These are phyloP conservation scores for Dorcus parallelipipedus DNA, from an alignment of 2,888 invertebrate species.

Conservation along the genomic window DNA sequence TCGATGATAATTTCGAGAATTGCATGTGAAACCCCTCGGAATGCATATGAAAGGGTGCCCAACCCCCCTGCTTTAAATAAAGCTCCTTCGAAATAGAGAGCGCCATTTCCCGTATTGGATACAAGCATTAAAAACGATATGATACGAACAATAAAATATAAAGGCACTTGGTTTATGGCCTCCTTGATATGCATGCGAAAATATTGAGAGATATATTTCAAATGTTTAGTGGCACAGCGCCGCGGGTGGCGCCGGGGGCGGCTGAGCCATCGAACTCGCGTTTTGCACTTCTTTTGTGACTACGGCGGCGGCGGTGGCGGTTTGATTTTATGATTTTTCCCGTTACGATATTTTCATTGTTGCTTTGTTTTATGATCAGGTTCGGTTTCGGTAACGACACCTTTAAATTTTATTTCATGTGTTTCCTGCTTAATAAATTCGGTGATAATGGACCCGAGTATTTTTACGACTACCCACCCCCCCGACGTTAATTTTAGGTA, in stretches of 20 bases:
- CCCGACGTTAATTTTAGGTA: too few species aligned
- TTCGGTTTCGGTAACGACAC: not conserved
- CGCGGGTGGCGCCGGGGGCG: conserved; percentile 23
- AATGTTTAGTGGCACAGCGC: conserved; percentile 35
- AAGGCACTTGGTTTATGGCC: conserved; percentile 45
- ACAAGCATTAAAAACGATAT: conserved; percentile 46
- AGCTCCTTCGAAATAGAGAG: conserved; percentile 25
- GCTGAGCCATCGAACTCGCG: conserved; percentile 24
- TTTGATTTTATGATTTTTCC: conserved; percentile 27
- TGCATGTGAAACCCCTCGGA: too few species aligned
- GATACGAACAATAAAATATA: conserved; percentile 45
- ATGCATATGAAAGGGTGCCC: not conserved
- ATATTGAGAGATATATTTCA: conserved; percentile 43
- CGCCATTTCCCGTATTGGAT: conserved; percentile 44
- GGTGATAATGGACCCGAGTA: too few species aligned
- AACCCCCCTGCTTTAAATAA: conserved; percentile 4
- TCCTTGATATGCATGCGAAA: conserved; percentile 44
- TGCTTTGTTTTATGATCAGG: not conserved
- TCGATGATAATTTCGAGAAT: too few species aligned
- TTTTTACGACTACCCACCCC: too few species aligned
- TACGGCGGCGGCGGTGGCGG: conserved; percentile 16
- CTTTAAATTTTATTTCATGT: too few species aligned
- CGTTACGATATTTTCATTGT: conserved; percentile 3
- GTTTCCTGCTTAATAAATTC: too few species aligned
- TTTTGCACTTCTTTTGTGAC: conserved; percentile 4